Base-by-base conservation (phyloP, 1,140 invertebrate genomes). In the Diplogasteroides magnus region DNA sequence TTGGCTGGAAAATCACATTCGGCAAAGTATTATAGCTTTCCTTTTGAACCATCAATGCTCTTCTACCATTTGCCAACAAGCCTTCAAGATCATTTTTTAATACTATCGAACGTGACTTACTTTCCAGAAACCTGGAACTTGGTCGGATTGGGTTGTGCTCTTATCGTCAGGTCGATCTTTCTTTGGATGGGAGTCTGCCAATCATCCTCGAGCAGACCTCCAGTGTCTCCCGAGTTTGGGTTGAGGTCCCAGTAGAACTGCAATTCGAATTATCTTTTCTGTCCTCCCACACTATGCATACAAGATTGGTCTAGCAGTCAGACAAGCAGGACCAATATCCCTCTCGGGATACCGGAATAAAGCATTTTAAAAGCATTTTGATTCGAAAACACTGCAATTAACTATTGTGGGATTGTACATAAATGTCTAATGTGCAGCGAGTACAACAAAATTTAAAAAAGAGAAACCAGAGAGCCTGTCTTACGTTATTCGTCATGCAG, bases 241-340 rank as follows among this genome's bases (percentile, higher is more conserved):
- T 60, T 60, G 59, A 60, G 27, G 23, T 23, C 11, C 59, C 59
- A 60, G 59, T 60, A 60, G 59, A 60, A 60, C 59, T 60, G 59
- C 6, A 11, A 48, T 6, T 11, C 19, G 19, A n/a, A n/a, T n/a
- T n/a, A n/a, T n/a, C n/a, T n/a, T n/a, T n/a, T n/a, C n/a, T n/a
- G n/a, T n/a, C n/a, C n/a, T n/a, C n/a, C n/a, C 19, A 19, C 6
- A 48, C 19, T 6, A 19, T 48, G 37, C 19, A 48, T 19, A 11
- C 37, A 48, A 48, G 37, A 48, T 11, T 48, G 37, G 19, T 48
- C 37, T n/a, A 48, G 37, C 37, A 48, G 19, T 19, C 19, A 19
- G 37, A 48, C 19, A 48, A 48, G 19, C 37, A n/a, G n/a, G n/a
- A n/a, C n/a, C n/a, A n/a, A n/a, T n/a, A n/a, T n/a, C n/a, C n/a